Evolutionary conservation across 2,797 vertebrate genomes (phyloP).

Genomic region (Arnoldichthys spilopterus): DNA sequence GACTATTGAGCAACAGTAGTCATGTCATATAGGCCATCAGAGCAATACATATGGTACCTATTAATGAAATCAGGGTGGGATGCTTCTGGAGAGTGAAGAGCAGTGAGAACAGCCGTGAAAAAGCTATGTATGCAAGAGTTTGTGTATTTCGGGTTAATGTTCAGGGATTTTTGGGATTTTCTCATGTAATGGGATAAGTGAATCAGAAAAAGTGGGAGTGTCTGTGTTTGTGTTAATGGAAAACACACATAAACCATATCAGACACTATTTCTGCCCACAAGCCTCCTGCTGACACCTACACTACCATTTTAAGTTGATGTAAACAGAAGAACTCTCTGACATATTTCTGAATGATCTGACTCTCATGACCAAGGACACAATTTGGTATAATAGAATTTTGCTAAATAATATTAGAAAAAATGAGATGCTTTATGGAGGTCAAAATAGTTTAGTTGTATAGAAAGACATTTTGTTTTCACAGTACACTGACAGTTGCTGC

Average conservation of each 20-base stretch:
- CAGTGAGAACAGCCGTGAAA: neutral
- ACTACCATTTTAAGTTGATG: neutral
- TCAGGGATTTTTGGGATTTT: neutral
- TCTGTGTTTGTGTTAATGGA: conserved; percentile 27
- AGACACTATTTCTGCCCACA: conserved; percentile 5
- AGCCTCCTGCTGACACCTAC: neutral
- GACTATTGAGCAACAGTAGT: conserved; percentile 37
- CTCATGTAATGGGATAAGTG: neutral
- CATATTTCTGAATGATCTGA: neutral
- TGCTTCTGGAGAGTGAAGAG: conserved; percentile 18
- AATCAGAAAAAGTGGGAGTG: neutral
- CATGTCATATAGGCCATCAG: conserved; percentile 45
- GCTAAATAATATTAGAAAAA: neutral
- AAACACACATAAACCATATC: neutral
- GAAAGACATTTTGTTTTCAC: too few species aligned
- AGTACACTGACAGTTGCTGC: too few species aligned
- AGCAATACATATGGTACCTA: conserved; percentile 30
- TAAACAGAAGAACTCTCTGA: neutral
- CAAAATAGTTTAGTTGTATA: too few species aligned
- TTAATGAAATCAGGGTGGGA: conserved; percentile 25
- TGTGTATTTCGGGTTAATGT: neutral
- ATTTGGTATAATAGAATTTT: neutral
- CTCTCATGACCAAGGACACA: neutral
- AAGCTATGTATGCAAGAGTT: neutral
- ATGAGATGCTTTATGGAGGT: neutral